Evolutionary conservation across 2,797 vertebrate genomes (phyloP).

Genomic region (Vespertilio murinus): DNA sequence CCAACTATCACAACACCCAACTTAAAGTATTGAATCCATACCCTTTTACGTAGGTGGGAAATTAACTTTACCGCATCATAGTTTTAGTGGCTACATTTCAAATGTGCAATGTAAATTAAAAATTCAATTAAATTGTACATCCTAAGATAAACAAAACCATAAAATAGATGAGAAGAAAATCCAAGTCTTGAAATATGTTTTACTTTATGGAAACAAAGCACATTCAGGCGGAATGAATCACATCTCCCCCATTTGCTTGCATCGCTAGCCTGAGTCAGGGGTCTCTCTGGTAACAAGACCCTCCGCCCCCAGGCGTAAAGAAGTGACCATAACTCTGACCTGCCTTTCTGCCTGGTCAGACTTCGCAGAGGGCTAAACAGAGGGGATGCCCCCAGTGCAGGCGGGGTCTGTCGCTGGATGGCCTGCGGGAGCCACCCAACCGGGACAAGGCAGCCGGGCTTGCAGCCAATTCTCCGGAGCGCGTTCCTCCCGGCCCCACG

Average conservation of each 20-base stretch:
- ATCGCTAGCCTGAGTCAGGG: not conserved
- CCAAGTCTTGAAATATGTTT: not conserved
- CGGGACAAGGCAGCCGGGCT: rapidly evolving
- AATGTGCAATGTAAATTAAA: not conserved
- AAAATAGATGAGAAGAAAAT: not conserved
- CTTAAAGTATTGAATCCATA: not conserved
- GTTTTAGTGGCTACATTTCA: not conserved
- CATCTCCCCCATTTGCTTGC: not conserved
- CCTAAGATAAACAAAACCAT: not conserved
- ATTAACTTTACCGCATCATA: not conserved
- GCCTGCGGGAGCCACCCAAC: no score
- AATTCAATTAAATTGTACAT: not conserved
- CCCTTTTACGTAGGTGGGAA: not conserved
- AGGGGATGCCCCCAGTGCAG: not conserved
- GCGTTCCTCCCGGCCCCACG: no score
- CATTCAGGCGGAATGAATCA: not conserved
- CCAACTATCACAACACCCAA: not conserved
- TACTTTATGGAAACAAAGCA: not conserved
- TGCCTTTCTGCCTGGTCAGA: not conserved
- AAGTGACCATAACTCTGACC: not conserved
- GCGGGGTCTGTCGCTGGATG: no score
- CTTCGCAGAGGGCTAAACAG: not conserved
- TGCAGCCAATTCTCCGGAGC: not conserved
- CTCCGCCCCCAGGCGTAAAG: not conserved
- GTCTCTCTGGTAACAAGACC: not conserved